Evolutionary conservation across 2,797 vertebrate genomes (phyloP).

Genomic region (Lerista edwardsae): DNA sequence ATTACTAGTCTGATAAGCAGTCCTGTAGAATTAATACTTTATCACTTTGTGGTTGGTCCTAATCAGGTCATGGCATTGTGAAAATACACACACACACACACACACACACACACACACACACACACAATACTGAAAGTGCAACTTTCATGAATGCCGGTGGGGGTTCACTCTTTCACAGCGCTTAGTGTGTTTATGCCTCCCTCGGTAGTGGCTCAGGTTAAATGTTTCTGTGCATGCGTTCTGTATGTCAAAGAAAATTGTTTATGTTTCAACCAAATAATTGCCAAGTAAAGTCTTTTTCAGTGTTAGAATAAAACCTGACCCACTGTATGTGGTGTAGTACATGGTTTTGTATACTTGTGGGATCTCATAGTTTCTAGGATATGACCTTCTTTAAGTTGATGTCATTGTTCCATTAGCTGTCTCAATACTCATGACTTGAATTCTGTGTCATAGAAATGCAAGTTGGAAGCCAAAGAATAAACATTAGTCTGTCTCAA

Average conservation of each 20-base stretch:
- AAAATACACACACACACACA: too few species aligned
- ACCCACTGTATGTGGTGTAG: too few species aligned
- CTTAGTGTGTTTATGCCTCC: not conserved
- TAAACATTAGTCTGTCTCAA: not conserved
- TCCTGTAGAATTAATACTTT: too few species aligned
- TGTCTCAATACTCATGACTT: not conserved
- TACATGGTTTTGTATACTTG: not conserved
- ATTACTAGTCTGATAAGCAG: too few species aligned
- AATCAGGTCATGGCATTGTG: too few species aligned
- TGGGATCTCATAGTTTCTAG: not conserved
- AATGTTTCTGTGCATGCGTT: not conserved
- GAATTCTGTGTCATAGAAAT: not conserved
- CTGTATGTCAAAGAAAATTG: not conserved
- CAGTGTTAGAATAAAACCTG: not conserved
- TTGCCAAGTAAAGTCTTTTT: not conserved
- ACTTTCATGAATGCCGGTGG: conserved; percentile 37
- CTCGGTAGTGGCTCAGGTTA: conserved; percentile 8
- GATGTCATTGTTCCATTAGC: not conserved
- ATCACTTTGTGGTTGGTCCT: too few species aligned
- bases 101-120: too few species aligned
- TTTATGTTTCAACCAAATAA: not conserved
- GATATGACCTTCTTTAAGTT: not conserved
- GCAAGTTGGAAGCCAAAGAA: not conserved
- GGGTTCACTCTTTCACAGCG: conserved; percentile 37
- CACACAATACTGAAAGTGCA: not conserved